phyloP scores from a whole-genome alignment of 2,113 vertebrate species.

The Sander lucioperca region DNA sequence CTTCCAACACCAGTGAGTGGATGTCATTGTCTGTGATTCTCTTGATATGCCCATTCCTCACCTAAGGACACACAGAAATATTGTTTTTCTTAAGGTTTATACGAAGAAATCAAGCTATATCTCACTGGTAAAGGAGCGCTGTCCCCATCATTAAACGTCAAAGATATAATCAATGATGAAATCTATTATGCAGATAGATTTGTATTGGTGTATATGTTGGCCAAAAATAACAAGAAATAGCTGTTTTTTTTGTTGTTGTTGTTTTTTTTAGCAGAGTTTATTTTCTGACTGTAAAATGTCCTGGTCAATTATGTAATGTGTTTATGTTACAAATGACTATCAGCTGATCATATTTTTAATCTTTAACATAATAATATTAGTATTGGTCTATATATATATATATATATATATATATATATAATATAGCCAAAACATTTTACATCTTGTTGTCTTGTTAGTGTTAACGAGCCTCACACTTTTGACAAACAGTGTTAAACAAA shows the following conservation, averaged over 20 bases:
- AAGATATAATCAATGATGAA: background rate
- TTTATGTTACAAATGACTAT: background rate
- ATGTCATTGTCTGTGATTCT: constrained; percentile 96
- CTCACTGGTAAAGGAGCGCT: background rate
- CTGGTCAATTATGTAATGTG: too few relatives aligned
- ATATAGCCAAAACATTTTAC: background rate
- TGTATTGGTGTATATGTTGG: background rate
- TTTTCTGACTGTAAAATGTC: background rate
- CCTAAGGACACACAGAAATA: constrained; percentile 78
- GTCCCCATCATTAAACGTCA: background rate
- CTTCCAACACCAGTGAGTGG: constrained; percentile 94
- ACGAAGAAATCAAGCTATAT: background rate
- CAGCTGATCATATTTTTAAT: background rate
- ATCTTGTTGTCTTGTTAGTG: background rate
- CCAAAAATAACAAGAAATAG: background rate
- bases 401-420: background rate
- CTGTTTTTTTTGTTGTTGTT: too few relatives aligned
- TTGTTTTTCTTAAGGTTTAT: background rate
- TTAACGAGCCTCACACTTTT: background rate
- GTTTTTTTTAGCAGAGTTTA: background rate
- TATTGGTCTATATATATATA: too few relatives aligned
- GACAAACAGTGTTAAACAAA: background rate
- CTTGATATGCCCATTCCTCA: constrained; percentile 96
- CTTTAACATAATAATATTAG: too few relatives aligned
- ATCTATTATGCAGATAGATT: too few relatives aligned